These are phyloP conservation scores for Mirza zaza DNA, from an alignment of 2,113 vertebrate species.

Conservation along the genomic window DNA sequence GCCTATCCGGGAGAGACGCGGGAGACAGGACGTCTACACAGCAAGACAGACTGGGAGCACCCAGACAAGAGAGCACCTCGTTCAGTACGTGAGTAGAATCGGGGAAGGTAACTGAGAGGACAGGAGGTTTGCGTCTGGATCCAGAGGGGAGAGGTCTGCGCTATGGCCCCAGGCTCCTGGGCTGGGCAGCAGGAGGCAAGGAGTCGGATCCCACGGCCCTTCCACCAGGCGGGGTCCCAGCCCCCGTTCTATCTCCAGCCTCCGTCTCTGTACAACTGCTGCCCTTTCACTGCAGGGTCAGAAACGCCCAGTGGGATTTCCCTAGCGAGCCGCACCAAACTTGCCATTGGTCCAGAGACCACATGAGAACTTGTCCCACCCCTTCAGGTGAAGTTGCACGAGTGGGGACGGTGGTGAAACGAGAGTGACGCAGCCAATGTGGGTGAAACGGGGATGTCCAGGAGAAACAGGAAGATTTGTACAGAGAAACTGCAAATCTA, in stretches of 20 bases:
- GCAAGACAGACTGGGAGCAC: accelerated
- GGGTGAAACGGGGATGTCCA: accelerated
- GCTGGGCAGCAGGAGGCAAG: neutral
- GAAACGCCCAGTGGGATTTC: neutral
- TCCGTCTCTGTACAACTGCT: accelerated
- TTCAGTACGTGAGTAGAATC: accelerated
- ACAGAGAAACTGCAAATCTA: accelerated
- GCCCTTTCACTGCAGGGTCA: no score
- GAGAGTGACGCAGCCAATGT: accelerated
- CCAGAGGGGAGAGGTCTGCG: accelerated
- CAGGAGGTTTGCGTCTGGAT: accelerated
- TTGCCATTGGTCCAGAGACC: accelerated
- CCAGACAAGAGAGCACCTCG: accelerated
- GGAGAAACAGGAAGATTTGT: neutral
- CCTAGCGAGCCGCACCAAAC: accelerated
- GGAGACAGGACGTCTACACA: neutral
- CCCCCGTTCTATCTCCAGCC: accelerated
- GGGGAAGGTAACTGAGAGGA: no score
- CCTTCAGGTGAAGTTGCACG: accelerated
- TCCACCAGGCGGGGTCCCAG: accelerated
- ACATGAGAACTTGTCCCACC: neutral
- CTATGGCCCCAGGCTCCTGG: neutral
- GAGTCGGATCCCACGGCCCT: accelerated
- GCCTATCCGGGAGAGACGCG: accelerated
- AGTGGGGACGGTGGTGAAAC: neutral